These are phyloP conservation scores for Lagopus muta DNA, from an alignment of 2,113 vertebrate species.

Conservation along the genomic window DNA sequence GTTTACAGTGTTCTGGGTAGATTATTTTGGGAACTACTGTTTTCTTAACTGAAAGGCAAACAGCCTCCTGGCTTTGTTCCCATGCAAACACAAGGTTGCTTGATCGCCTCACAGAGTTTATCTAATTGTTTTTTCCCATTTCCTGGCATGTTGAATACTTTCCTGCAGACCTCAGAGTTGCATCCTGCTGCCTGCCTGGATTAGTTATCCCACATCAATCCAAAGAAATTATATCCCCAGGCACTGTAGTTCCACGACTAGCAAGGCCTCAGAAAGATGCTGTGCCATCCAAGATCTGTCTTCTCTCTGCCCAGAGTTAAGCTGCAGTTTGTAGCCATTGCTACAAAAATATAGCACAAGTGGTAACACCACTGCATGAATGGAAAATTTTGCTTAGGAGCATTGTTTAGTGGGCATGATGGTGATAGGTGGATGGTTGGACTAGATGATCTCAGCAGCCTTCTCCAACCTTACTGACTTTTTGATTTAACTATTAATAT, in stretches of 20 bases:
- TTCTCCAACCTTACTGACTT: no score
- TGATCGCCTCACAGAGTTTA: constrained; percentile 15
- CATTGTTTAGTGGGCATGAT: no score
- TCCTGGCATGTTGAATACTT: not conserved
- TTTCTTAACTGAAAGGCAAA: constrained; percentile 49
- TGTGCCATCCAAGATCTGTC: not conserved
- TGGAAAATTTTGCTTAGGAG: not conserved
- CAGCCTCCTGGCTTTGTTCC: constrained; percentile 26
- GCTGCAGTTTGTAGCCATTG: not conserved
- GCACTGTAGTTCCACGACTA: not conserved
- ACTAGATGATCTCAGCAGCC: no score
- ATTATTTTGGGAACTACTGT: constrained; percentile 30
- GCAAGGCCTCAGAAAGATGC: not conserved
- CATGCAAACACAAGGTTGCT: not conserved
- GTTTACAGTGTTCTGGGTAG: not conserved
- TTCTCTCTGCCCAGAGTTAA: not conserved
- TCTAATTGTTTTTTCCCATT: not conserved
- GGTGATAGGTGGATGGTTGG: no score
- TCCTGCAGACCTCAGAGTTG: constrained; percentile 19
- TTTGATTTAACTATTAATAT: no score
- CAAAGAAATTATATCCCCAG: constrained; percentile 1
- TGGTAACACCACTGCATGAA: not conserved
- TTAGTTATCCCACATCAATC: not conserved
- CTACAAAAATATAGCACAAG: not conserved
- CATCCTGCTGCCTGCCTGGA: not conserved